These are phyloP conservation scores for Hozukius guyotensis DNA, from an alignment of 2,797 vertebrate genomes.

Conservation along the genomic window DNA sequence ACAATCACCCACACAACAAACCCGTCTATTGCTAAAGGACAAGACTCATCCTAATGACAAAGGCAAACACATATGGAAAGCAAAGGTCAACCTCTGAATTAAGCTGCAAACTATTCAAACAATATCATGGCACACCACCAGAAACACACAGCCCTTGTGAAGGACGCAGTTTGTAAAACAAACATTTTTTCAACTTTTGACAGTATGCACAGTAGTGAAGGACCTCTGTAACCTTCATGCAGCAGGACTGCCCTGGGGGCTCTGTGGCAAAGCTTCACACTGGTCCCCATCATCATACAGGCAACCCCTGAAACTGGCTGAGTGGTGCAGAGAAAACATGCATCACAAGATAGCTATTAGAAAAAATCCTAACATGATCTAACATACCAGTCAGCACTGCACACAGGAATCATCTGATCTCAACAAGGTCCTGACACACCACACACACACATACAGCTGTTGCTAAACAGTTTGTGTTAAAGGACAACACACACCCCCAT, in stretches of 20 bases:
- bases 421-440: not conserved
- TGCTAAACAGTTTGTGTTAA: not conserved
- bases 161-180: not conserved
- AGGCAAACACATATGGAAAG: not conserved
- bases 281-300: conserved; percentile 1
- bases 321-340: conserved; percentile 32
- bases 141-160: not conserved
- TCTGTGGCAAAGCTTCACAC: conserved; percentile 20
- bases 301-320: conserved; percentile 32
- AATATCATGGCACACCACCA: not conserved
- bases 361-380: conserved; percentile 46
- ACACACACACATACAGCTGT: not conserved
- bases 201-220: not conserved
- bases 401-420: not conserved
- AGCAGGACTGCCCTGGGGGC: conserved; percentile 2
- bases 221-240: not conserved
- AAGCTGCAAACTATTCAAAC: not conserved
- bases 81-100: not conserved
- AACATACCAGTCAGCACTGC: not conserved
- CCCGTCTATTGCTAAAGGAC: not conserved
- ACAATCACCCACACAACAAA: conserved; percentile 15
- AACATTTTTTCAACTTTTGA: not conserved
- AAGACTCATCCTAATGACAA: not conserved
- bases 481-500: too few relatives aligned
- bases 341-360: conserved; percentile 50